phyloP scores from a whole-genome alignment of 1,140 invertebrate genomes.

The Drosophila dunni region DNA sequence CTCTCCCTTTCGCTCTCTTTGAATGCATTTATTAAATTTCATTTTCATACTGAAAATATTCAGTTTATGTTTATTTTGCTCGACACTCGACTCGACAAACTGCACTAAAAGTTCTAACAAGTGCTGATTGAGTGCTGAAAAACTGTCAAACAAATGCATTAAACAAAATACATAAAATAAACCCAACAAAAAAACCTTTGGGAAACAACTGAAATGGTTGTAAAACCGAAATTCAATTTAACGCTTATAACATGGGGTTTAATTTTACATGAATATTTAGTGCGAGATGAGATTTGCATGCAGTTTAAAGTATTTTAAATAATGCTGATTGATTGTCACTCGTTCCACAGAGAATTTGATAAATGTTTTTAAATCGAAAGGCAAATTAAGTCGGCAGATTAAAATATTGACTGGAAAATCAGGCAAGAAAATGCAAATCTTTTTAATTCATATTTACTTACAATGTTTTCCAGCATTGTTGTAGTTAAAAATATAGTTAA shows the following conservation, averaged over 20 bases:
- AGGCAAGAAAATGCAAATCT: not conserved
- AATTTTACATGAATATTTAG: constrained; percentile 19
- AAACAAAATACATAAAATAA: constrained; percentile 31
- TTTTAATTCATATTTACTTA: not conserved
- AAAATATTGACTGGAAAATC: constrained; percentile 1
- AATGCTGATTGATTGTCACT: constrained; percentile 41
- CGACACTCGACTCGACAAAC: constrained; percentile 51
- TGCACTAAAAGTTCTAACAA: constrained; percentile 77
- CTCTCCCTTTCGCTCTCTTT: constrained; percentile 11
- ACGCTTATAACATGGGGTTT: constrained; percentile 62
- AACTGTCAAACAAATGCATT: constrained; percentile 71
- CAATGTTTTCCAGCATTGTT: too few relatives aligned
- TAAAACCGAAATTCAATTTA: constrained; percentile 70
- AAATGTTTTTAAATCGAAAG: constrained; percentile 15
- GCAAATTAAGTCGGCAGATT: not conserved
- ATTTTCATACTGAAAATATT: constrained; percentile 58
- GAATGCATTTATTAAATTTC: constrained; percentile 78
- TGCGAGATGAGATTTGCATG: constrained; percentile 42
- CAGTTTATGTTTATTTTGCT: constrained; percentile 77
- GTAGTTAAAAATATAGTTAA: too few relatives aligned
- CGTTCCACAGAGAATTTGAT: not conserved
- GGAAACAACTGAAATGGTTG: constrained; percentile 42
- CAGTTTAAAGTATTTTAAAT: constrained; percentile 57
- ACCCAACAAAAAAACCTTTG: constrained; percentile 9
- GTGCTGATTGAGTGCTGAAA: constrained; percentile 75